Conservation (phyloP, 2,797 vertebrate genomes). For the Takifugu rubripes region DNA sequence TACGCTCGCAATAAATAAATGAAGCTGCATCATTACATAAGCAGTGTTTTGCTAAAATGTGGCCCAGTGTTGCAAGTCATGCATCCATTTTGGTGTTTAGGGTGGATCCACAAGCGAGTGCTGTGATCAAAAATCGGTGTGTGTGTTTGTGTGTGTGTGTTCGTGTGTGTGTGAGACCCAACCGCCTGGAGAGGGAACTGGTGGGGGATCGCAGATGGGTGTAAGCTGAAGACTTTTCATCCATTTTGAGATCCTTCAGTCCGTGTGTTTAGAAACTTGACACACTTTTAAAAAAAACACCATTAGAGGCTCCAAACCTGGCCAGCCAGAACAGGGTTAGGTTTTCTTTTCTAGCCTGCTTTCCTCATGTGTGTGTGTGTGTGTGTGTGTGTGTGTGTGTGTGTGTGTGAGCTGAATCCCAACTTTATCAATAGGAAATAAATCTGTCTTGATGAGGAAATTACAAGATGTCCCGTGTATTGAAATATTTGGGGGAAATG, state of each 20-base stretch:
- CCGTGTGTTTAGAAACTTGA: conserved; percentile 9
- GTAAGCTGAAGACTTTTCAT: conserved; percentile 22
- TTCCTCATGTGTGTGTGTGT: conserved; percentile 22
- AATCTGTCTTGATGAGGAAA: no score
- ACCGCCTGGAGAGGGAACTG: no score
- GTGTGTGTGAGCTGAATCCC: no score
- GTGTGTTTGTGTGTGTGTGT: no score
- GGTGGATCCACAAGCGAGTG: conserved; percentile 9
- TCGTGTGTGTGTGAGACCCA: no score
- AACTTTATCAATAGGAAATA: no score
- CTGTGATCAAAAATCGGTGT: conserved; percentile 22
- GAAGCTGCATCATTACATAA: conserved; percentile 68
- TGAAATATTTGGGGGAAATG: no score
- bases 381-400: no score
- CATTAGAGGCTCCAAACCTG: not conserved
- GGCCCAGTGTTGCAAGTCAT: conserved; percentile 34
- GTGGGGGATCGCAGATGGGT: conserved; percentile 2
- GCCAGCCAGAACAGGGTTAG: no score
- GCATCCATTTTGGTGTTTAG: conserved; percentile 29
- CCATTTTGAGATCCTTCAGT: conserved; percentile 28
- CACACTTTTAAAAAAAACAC: not conserved
- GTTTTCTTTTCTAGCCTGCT: conserved; percentile 5
- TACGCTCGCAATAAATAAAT: conserved; percentile 68
- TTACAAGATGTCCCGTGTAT: no score
- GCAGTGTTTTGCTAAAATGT: conserved; percentile 37